phyloP scores from a whole-genome alignment of 2,888 invertebrate species.

The Rhagonycha fulva region DNA sequence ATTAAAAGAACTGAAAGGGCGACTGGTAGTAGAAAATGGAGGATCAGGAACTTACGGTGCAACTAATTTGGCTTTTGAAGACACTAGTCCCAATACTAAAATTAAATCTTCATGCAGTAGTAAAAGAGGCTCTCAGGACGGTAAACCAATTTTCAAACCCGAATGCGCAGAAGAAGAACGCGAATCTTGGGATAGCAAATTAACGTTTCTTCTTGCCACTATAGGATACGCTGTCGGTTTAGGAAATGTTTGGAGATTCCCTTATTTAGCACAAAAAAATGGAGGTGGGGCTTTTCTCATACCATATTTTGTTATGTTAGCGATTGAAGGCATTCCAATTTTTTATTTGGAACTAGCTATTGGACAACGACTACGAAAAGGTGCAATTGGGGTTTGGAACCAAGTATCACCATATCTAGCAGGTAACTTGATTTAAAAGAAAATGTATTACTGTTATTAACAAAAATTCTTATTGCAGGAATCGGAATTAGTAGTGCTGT shows the following conservation, averaged over 20 bases:
- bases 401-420: conserved; percentile 87
- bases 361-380: conserved; percentile 90
- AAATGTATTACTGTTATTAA: background rate
- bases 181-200: conserved; percentile 91
- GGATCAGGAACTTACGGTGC: conserved; percentile 77
- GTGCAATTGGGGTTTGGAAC: conserved; percentile 95
- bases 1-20: conserved; percentile 81
- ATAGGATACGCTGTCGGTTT: conserved; percentile 88
- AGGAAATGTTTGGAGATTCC: conserved; percentile 95
- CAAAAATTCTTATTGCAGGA: conserved; percentile 55
- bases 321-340: conserved; percentile 93
- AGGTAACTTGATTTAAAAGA: conserved; percentile 40
- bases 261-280: conserved; percentile 92
- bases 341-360: conserved; percentile 95
- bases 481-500: conserved; percentile 94
- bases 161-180: conserved; percentile 75
- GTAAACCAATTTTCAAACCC: conserved; percentile 67
- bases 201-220: conserved; percentile 91
- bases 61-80: conserved; percentile 82
- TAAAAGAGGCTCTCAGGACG: conserved; percentile 65
- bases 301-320: conserved; percentile 94
- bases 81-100: conserved; percentile 61
- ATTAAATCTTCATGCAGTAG: conserved; percentile 57
- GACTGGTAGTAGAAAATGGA: conserved; percentile 77
- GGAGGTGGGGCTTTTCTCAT: conserved; percentile 97